phyloP scores from a whole-genome alignment of 2,888 invertebrate genomes.

The Platerodrilus igneus region DNA sequence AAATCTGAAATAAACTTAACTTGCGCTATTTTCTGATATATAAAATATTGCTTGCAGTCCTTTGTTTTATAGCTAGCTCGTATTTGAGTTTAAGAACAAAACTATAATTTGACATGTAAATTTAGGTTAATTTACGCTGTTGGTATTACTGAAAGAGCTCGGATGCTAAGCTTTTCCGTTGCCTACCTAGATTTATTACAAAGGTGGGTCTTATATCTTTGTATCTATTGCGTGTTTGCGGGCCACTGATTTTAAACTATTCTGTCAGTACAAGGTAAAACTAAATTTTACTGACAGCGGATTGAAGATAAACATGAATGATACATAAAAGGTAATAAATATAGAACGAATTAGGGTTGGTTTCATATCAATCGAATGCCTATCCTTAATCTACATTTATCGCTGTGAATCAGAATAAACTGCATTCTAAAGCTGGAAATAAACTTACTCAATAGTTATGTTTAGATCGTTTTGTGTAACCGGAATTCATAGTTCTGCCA shows the following conservation, averaged over 20 bases:
- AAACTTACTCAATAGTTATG: no score
- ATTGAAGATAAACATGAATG: slow-evolving; percentile 17
- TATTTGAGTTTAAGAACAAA: no score
- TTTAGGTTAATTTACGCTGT: slow-evolving; percentile 18
- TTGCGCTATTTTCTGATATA: no score
- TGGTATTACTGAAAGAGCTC: slow-evolving; percentile 10
- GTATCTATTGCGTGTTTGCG: slow-evolving; percentile 25
- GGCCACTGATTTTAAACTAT: slow-evolving; percentile 24
- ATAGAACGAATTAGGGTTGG: slow-evolving; percentile 4
- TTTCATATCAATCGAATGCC: no score
- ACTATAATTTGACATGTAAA: slow-evolving; percentile 22
- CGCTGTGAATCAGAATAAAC: no score
- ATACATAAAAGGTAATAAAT: slow-evolving; percentile 13
- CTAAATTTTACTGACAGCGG: slow-evolving; percentile 16
- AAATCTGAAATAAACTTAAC: no score
- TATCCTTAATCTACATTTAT: no score
- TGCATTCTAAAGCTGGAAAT: no score
- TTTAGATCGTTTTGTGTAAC: no score
- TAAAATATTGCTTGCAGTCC: no score
- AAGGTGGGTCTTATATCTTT: slow-evolving; percentile 23
- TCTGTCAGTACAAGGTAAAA: slow-evolving; percentile 18
- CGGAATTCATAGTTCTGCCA: no score
- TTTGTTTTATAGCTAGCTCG: no score
- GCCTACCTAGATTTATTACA: slow-evolving; percentile 18
- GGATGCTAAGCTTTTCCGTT: slow-evolving; percentile 16